Evolutionary conservation across 2,113 vertebrate species (phyloP).

Genomic region (Terrapene triunguis): DNA sequence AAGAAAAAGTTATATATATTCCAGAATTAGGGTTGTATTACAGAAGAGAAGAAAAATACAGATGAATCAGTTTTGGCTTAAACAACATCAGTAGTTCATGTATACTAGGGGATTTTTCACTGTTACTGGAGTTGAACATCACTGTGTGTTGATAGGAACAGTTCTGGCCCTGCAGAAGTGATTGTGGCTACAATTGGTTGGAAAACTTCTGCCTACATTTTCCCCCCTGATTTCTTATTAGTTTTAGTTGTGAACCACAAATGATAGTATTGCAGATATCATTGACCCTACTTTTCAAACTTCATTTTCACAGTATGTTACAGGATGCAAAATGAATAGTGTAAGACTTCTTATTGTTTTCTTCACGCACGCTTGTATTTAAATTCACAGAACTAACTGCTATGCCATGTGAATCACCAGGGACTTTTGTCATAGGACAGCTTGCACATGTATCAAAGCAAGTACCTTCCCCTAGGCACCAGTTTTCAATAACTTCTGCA

Average conservation of each 20-base stretch:
- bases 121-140: background rate
- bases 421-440: background rate
- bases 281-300: background rate
- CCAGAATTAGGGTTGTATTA: background rate
- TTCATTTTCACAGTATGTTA: background rate
- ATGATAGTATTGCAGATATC: background rate
- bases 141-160: background rate
- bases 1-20: background rate
- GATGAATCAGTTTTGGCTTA: background rate
- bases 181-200: rapidly evolving
- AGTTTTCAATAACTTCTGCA: background rate
- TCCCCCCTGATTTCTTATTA: background rate
- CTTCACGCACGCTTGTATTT: rapidly evolving
- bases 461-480: background rate
- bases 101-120: rapidly evolving
- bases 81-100: background rate
- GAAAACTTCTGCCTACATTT: background rate
- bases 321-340: background rate
- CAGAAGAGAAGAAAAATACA: background rate
- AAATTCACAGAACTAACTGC: background rate
- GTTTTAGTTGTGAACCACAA: background rate
- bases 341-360: background rate
- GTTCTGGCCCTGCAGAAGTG: background rate
- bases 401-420: background rate
- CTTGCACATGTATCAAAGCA: background rate